phyloP scores from a whole-genome alignment of 2,113 vertebrate species.

The Paedocypris sp. region DNA sequence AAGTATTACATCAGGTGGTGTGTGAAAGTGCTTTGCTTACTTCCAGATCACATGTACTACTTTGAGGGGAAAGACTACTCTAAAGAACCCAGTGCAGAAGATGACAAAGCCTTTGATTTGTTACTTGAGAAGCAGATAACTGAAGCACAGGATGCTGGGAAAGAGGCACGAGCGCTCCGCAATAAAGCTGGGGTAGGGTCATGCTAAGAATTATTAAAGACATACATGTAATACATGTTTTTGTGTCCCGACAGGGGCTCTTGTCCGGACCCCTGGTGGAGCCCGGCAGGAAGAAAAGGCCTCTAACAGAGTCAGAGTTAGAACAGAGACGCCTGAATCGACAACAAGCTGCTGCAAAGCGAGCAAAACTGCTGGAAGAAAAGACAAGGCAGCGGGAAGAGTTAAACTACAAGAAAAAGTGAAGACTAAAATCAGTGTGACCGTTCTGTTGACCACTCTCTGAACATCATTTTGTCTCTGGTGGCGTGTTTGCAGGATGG shows the following conservation, averaged over 20 bases:
- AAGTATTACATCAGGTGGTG: not conserved
- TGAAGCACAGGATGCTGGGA: conserved; percentile 44
- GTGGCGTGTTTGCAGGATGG: too few species aligned
- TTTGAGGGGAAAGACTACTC: conserved; percentile 92
- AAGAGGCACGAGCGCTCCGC: conserved; percentile 64
- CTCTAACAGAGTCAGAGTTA: conserved; percentile 65
- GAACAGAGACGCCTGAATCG: conserved; percentile 58
- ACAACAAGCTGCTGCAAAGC: conserved; percentile 72
- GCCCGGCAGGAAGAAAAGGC: conserved; percentile 58
- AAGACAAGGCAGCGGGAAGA: conserved; percentile 60
- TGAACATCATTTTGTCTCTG: too few species aligned
- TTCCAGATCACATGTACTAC: conserved; percentile 78
- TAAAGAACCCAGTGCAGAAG: conserved; percentile 70
- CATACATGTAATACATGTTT: not conserved
- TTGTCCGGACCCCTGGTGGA: conserved; percentile 43
- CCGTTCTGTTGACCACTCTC: not conserved
- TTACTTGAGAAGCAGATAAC: conserved; percentile 67
- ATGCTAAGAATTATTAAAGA: not conserved
- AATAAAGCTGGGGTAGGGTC: conserved; percentile 66
- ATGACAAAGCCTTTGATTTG: conserved; percentile 66
- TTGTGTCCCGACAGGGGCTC: conserved; percentile 49
- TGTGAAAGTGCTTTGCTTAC: not conserved
- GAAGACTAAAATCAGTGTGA: not conserved
- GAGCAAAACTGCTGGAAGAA: conserved; percentile 66
- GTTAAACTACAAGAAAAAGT: conserved; percentile 73